phyloP scores from a whole-genome alignment of 1,140 invertebrate species.

The Linepithema humile region DNA sequence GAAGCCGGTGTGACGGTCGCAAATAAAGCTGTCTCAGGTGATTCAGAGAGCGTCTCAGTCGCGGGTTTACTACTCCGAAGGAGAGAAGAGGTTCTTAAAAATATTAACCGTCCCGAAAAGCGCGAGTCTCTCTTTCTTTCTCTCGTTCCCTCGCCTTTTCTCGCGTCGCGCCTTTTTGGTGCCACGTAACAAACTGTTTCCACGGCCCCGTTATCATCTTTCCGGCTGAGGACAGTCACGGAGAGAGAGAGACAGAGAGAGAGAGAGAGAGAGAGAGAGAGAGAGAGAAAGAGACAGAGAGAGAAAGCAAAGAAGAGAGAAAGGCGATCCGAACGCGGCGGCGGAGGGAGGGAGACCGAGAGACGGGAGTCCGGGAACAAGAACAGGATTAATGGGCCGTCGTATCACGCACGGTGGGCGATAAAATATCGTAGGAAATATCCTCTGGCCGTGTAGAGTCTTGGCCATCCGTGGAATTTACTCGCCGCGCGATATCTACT shows the following conservation, averaged over 20 bases:
- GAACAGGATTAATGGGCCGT: constrained; percentile 76
- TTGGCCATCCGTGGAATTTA: constrained; percentile 64
- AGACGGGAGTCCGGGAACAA: constrained; percentile 47
- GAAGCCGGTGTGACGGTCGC: constrained; percentile 31
- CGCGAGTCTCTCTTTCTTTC: neutral
- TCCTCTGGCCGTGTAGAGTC: constrained; percentile 52
- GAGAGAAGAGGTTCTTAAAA: constrained; percentile 43
- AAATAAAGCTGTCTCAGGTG: constrained; percentile 51
- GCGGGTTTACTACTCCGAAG: constrained; percentile 14
- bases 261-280: neutral
- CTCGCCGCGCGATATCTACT: constrained; percentile 42
- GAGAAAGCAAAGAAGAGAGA: constrained; percentile 27
- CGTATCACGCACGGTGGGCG: constrained; percentile 75
- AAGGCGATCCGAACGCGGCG: constrained; percentile 20
- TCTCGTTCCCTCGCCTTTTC: neutral
- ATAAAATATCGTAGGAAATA: constrained; percentile 75
- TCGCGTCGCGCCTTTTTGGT: constrained; percentile 50
- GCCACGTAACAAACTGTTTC: constrained; percentile 74
- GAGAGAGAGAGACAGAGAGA: neutral
- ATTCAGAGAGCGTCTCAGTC: constrained; percentile 23
- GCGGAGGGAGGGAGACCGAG: constrained; percentile 11
- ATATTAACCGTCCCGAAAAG: constrained; percentile 56
- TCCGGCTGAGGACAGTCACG: constrained; percentile 72
- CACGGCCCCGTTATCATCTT: constrained; percentile 73
- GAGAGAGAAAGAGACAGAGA: constrained; percentile 7